A percentile compares a stretch with the other conserved stretches of the same genome.
phyloP scores from a whole-genome alignment of 2,797 vertebrate species.

The Onychomys torridus region DNA sequence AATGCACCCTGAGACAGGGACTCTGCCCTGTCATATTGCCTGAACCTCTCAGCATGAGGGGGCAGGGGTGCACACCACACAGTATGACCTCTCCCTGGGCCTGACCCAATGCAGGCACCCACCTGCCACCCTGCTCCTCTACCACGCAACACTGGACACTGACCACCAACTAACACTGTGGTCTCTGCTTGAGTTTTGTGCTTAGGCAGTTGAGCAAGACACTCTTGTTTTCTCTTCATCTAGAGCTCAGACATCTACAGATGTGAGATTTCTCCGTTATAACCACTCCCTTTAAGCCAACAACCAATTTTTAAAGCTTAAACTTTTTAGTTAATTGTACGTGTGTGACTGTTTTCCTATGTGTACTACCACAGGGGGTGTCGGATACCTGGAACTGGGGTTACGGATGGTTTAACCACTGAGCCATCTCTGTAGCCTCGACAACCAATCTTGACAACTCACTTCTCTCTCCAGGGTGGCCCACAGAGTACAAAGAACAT shows the following conservation, averaged over 20 bases:
- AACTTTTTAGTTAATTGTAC: not conserved
- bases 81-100: not conserved
- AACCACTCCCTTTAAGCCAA: not conserved
- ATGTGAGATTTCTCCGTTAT: not conserved
- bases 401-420: not conserved
- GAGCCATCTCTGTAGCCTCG: not conserved
- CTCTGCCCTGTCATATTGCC: too few relatives aligned
- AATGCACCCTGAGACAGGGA: not conserved
- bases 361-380: not conserved
- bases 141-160: not conserved
- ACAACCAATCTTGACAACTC: not conserved
- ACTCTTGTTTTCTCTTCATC: not conserved
- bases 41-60: not conserved
- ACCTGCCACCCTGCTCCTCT: not conserved
- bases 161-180: not conserved
- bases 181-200: not conserved
- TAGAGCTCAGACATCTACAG: not conserved
- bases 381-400: not conserved
- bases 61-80: fast-evolving
- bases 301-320: not conserved
- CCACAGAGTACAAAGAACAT: not conserved
- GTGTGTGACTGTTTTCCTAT: not conserved
- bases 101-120: too few relatives aligned
- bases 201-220: not conserved
- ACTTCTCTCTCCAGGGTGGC: not conserved